Base-by-base conservation (phyloP, 2,797 vertebrate genomes). In the Anabas testudineus region DNA sequence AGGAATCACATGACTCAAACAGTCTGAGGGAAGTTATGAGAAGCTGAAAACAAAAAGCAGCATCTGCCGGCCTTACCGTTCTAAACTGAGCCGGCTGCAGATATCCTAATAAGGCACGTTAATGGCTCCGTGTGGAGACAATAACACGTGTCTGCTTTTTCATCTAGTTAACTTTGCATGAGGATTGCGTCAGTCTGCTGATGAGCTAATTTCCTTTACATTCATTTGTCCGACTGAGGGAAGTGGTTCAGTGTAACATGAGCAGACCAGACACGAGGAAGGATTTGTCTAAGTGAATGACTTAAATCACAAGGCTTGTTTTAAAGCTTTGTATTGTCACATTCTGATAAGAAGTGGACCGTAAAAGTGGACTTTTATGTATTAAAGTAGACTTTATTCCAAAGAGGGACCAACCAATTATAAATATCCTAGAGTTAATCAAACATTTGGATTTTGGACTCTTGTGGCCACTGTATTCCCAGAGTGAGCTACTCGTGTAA, bases 91-190 rank as follows among this genome's bases (percentile, higher is more conserved):
- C 8, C 9, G 8, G 45, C 62, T 39, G 46, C 76, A 81, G 54
- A 91, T 89, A 80, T 62, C 93, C 92, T 88, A 87, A 93, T 92
- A 94, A 87, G 94, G 93, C 21, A 51, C 64, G 49, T 76, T 66
- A 71, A 76, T 55, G 72, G 56, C 37, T 15, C 47, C 0, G 0
- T 7, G 76, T 14, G 59, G 46, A 48, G 52, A 21, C 72, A 81
- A 80, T 88, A 85, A 85, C 86, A 85, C 22, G 26, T 12, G 80
- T 84, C 67, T 85, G 78, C 72, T 45, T 64, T 67, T 76, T 60
- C 22, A 37, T 58, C 43, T 5, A 49, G 70, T 69, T 83, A 74
- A 91, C 83, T 90, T 80, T 80, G 74, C 63, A 53, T 3, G 41
- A 48, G 51, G 54, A 34, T 90, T 91, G 66, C 89, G 41, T 92